These are phyloP conservation scores for Hippopotamyrus pictus DNA, from an alignment of 2,797 vertebrate genomes.

Conservation along the genomic window DNA sequence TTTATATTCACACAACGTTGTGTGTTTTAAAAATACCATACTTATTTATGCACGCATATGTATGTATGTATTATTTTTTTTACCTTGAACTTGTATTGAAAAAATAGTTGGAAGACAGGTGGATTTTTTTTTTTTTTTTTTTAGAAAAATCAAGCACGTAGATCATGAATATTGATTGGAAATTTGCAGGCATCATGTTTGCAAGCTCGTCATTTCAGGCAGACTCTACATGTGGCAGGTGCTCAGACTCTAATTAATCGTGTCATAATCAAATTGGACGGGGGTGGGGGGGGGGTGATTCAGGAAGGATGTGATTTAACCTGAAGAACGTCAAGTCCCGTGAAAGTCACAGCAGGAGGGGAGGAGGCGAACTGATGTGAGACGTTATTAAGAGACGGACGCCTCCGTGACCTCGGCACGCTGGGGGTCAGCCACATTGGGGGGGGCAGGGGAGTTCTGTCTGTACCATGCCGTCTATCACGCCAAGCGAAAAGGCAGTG, in stretches of 20 bases:
- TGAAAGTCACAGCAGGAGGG: not conserved
- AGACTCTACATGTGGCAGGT: not conserved
- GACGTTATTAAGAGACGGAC: not conserved
- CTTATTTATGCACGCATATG: not conserved
- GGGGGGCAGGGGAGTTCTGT: not conserved
- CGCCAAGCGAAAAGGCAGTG: not conserved
- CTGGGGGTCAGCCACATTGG: not conserved
- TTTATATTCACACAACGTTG: not conserved
- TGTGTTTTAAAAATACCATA: not conserved
- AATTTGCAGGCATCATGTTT: not conserved
- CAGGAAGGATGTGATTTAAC: not conserved
- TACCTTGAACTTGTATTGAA: not conserved
- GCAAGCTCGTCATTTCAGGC: not conserved
- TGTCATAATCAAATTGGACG: conserved; percentile 1
- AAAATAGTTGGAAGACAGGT: not conserved
- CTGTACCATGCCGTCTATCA: not conserved
- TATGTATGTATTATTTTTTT: not conserved
- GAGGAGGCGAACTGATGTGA: not conserved
- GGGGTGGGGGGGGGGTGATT: not conserved
- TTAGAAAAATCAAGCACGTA: not conserved
- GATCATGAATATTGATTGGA: not conserved
- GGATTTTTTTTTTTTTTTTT: not conserved
- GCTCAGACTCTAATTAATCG: not conserved
- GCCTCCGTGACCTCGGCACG: not conserved
- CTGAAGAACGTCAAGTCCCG: not conserved